Conservation (phyloP, 1,140 invertebrate species). For the Trichonephila clavipes region DNA sequence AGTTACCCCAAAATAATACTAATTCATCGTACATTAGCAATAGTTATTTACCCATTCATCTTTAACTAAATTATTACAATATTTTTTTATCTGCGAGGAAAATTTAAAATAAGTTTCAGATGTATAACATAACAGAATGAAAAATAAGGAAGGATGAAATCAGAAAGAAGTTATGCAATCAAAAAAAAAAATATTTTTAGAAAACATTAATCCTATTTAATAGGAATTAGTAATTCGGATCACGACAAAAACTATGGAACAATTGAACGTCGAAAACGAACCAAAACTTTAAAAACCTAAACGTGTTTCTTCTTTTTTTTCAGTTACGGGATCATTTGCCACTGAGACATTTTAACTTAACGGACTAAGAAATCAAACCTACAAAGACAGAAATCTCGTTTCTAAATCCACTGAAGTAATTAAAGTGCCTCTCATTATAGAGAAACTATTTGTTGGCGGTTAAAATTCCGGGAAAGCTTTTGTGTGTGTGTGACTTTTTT, state of each 20-base stretch:
- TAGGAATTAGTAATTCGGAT: background rate
- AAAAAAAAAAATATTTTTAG: background rate
- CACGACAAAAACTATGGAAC: background rate
- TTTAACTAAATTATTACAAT: no score
- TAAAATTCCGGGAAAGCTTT: slow-evolving; percentile 66
- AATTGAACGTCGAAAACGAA: background rate
- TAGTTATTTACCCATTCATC: no score
- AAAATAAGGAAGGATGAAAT: no score
- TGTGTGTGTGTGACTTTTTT: slow-evolving; percentile 48
- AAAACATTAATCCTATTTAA: background rate
- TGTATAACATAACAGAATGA: no score
- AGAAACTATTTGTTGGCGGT: slow-evolving; percentile 68
- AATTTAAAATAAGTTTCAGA: no score
- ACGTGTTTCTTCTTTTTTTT: background rate
- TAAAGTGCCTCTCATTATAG: slow-evolving; percentile 67
- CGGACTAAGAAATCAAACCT: slow-evolving; percentile 23
- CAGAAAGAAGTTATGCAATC: background rate
- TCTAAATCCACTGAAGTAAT: slow-evolving; percentile 61
- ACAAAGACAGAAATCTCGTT: slow-evolving; percentile 62
- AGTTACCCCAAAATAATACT: no score
- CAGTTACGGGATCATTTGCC: background rate
- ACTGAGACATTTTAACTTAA: slow-evolving; percentile 14
- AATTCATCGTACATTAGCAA: no score
- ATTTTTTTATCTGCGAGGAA: no score
- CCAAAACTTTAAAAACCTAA: background rate